Evolutionary conservation across 1,140 invertebrate genomes (phyloP), one percentile per base, ranked within the genome.

Genomic region (Bombus breviceps): DNA sequence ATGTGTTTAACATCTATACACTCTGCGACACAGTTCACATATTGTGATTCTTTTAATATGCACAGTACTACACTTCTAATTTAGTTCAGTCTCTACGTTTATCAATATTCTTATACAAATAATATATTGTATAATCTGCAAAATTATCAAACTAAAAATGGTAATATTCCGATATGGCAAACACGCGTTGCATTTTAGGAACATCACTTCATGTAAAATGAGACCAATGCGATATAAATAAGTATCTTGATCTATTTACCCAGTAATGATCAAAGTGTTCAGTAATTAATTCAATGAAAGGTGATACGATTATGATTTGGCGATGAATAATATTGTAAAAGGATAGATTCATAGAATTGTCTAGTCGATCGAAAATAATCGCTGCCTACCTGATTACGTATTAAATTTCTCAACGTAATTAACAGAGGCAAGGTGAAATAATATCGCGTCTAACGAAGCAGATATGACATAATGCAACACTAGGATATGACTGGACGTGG

Each of bases 11-110:
- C 43, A 32, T 68, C 41, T 72, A 73, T 78, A 62, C 13, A 47
- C 53, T 22, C 68, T 4, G 77, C 57, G 83, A 85, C 77, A 73
- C 64, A 73, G 53, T 85, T 73, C 39, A 43, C 83, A 66, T 73
- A 80, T 73, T 37, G n/a, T 37, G 5, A 32, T 59, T 81, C 59
- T 81, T 81, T 84, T 78, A 59, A 76, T 71, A 80, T 64, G 5
- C 28, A 12, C 34, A 22, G 25, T 32, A n/a, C 12, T 66, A 22
- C 25, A 41, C 41, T 34, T 59, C 47, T 47, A 83, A 66, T 83
- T 64, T 47, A 73, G 22, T 81, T n/a, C 8, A 39, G 22, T 43
- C 13, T 18, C n/a, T 9, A 13, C 3, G 6, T 18, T 34, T 3
- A 32, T 6, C 71, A 34, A 8, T 68, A 68, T 13, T 15, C 3